A percentile compares a stretch with the other conserved stretches of the same genome.
Evolutionary conservation across 2,888 invertebrate genomes (phyloP).

Genomic region (Nezara viridula): DNA sequence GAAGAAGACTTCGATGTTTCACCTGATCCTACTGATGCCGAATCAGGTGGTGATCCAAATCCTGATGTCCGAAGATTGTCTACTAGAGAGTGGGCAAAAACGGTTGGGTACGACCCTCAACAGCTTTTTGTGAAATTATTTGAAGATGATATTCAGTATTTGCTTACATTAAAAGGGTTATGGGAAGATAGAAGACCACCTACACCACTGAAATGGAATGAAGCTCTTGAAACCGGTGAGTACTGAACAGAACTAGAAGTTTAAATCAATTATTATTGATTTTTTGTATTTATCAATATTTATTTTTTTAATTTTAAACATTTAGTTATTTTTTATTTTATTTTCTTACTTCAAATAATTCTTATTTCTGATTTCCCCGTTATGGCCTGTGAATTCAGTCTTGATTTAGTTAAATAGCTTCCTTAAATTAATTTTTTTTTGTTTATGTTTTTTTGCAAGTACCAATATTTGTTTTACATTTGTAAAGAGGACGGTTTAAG

Average conservation of each 20-base stretch:
- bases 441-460: too few relatives aligned
- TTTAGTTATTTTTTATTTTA: too few relatives aligned
- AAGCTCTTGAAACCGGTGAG: conserved; percentile 29
- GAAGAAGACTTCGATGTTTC: conserved; percentile 97
- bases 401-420: too few relatives aligned
- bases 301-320: too few relatives aligned
- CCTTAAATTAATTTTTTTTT: too few relatives aligned
- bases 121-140: conserved; percentile 95
- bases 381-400: too few relatives aligned
- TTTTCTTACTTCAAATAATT: too few relatives aligned
- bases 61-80: conserved; percentile 71
- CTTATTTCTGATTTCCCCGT: too few relatives aligned
- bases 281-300: too few relatives aligned
- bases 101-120: conserved; percentile 83
- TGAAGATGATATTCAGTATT: conserved; percentile 92
- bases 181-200: conserved; percentile 95
- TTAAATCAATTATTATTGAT: background rate
- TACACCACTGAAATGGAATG: conserved; percentile 73
- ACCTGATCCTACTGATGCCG: conserved; percentile 92
- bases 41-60: conserved; percentile 72
- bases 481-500: too few relatives aligned
- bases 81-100: conserved; percentile 91
- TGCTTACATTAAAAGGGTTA: conserved; percentile 93
- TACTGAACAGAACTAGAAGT: background rate
- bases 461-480: too few relatives aligned